Percentiles rank a stretch among this genome's conserved stretches.
phyloP scores from a whole-genome alignment of 2,888 invertebrate genomes.

The Saturnia japonica region DNA sequence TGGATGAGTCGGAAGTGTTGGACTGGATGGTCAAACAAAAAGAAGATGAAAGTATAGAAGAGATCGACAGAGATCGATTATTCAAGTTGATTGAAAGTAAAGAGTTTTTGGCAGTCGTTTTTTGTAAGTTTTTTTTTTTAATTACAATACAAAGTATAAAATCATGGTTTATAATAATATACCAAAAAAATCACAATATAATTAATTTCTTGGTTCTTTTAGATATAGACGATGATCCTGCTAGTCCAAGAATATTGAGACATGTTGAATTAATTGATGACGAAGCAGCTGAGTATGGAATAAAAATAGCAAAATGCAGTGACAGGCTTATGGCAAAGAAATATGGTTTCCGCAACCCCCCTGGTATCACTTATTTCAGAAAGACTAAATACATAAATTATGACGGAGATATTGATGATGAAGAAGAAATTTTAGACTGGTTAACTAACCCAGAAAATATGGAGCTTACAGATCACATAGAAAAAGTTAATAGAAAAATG shows the following conservation, averaged over 20 bases:
- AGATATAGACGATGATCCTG: conserved; percentile 92
- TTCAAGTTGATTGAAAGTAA: conserved; percentile 93
- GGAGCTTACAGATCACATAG: conserved; percentile 96
- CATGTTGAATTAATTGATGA: conserved; percentile 95
- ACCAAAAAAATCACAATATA: neutral
- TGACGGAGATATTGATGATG: conserved; percentile 95
- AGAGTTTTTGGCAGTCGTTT: conserved; percentile 95
- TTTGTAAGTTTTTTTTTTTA: conserved; percentile 90
- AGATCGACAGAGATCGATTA: conserved; percentile 91
- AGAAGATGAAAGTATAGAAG: conserved; percentile 94
- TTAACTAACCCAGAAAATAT: conserved; percentile 95
- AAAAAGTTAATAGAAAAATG: conserved; percentile 95
- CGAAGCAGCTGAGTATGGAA: conserved; percentile 95
- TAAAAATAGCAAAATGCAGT: conserved; percentile 93
- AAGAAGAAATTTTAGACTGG: conserved; percentile 95
- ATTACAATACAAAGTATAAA: neutral
- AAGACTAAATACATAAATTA: conserved; percentile 95
- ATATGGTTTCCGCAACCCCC: conserved; percentile 93
- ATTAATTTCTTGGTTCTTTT: conserved; percentile 25
- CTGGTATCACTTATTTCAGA: conserved; percentile 94
- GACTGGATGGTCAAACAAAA: conserved; percentile 96
- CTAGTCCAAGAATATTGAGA: conserved; percentile 89
- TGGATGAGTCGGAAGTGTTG: conserved; percentile 91
- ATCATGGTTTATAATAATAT: neutral
- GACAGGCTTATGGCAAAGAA: conserved; percentile 96